Conservation (phyloP, 2,797 vertebrate species). For the Malurus splendens region DNA sequence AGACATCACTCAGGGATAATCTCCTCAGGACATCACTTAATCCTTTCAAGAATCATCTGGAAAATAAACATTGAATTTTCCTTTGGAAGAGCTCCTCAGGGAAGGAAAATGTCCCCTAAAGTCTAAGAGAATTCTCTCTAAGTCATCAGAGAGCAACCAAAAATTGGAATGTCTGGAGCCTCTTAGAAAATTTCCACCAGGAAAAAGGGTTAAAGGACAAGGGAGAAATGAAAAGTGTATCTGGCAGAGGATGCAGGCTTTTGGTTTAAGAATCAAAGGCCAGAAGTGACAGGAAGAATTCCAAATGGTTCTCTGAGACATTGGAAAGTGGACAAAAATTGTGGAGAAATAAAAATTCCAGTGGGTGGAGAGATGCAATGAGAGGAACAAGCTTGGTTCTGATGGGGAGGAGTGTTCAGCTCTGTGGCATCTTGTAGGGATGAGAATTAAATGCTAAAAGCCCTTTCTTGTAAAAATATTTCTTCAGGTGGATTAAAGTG, state of each 20-base stretch:
- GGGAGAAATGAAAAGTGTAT: not conserved
- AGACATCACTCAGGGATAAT: not conserved
- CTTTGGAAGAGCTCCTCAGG: not conserved
- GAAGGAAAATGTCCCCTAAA: not conserved
- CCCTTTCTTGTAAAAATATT: not conserved
- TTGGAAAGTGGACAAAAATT: not conserved
- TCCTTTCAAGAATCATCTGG: not conserved
- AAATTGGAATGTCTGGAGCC: not conserved
- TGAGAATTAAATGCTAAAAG: not conserved
- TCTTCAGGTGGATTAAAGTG: not conserved
- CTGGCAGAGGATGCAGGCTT: not conserved
- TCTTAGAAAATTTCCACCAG: not conserved
- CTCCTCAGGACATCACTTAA: not conserved
- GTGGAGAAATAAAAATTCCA: not conserved
- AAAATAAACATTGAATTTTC: not conserved
- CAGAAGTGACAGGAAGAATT: not conserved
- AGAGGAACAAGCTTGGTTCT: not conserved
- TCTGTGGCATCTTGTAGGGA: not conserved
- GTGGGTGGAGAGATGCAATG: fast-evolving
- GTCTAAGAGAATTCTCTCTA: not conserved
- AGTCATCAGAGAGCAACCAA: not conserved
- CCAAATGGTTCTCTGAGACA: not conserved
- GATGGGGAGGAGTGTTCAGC: not conserved
- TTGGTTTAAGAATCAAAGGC: not conserved
- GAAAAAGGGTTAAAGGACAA: not conserved